These are phyloP conservation scores for Callyntrura guangdongensis DNA, from an alignment of 2,888 invertebrate genomes.

Conservation along the genomic window DNA sequence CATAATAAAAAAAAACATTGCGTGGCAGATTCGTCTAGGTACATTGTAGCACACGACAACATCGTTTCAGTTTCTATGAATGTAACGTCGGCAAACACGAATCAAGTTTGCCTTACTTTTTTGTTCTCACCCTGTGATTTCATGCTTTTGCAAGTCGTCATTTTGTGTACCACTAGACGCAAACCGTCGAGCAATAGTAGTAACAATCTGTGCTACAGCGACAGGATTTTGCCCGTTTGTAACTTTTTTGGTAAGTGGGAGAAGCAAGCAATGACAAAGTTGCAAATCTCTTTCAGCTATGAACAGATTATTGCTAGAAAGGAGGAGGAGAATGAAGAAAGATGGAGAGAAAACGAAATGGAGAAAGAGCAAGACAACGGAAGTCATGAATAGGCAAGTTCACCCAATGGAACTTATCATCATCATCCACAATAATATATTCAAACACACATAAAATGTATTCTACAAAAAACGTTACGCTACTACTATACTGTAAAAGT, in stretches of 20 bases:
- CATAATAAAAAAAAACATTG: not conserved
- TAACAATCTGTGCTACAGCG: not conserved
- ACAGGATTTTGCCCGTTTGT: conserved; percentile 30
- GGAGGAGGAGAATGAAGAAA: not conserved
- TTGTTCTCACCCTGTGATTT: not conserved
- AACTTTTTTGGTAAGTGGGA: conserved; percentile 36
- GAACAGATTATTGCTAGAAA: conserved; percentile 49
- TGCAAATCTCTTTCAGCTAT: conserved; percentile 65
- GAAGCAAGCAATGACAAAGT: conserved; percentile 66
- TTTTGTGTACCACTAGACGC: not conserved
- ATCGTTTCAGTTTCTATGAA: not conserved
- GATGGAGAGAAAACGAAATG: not conserved
- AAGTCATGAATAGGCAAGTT: conserved; percentile 71
- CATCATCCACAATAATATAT: conserved; percentile 25
- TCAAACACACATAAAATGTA: not conserved
- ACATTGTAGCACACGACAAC: too few relatives aligned
- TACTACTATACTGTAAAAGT: conserved; percentile 13
- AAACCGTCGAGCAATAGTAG: not conserved
- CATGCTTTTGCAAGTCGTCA: not conserved
- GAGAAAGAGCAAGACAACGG: conserved; percentile 67
- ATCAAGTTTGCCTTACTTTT: not conserved
- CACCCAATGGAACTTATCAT: conserved; percentile 61
- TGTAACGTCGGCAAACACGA: not conserved
- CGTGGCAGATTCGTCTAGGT: too few relatives aligned
- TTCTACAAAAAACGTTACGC: not conserved